Evolutionary conservation across 2,113 vertebrate genomes (phyloP).

Genomic region (Bos taurus): ARS-UCD2.0 NC_037328.1:102772001-102772500

Average conservation of each 20-base stretch:
- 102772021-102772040: no score
- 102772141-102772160: not conserved
- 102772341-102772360: not conserved
- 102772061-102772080: no score
- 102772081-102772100: no score
- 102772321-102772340: not conserved
- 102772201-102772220: not conserved
- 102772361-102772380: not conserved
- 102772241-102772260: fast-evolving
- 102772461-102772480: no score
- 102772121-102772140: not conserved
- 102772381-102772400: no score
- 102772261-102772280: not conserved
- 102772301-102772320: not conserved
- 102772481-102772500: not conserved
- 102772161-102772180: not conserved
- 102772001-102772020: no score
- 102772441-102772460: not conserved
- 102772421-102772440: not conserved
- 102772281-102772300: not conserved
- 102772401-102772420: not conserved
- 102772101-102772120: no score
- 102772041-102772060: no score
- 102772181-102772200: not conserved
- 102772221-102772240: not conserved